Conservation (phyloP, 2,888 invertebrate species). For the Heliconius ethilla region DNA sequence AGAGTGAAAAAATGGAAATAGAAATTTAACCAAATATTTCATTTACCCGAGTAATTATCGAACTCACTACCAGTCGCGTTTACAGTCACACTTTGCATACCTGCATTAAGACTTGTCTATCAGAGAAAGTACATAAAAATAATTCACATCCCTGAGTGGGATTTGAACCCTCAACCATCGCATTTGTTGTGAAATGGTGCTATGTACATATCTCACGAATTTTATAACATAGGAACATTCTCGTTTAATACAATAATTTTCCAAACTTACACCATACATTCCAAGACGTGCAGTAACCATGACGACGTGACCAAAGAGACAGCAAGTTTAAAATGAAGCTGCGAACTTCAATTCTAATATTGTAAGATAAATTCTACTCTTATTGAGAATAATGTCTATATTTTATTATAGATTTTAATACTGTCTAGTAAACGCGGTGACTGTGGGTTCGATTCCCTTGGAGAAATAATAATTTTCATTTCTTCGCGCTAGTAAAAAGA, state of each 20-base stretch:
- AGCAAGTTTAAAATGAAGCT: conserved; percentile 48
- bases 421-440: neutral
- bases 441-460: neutral
- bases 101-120: no score
- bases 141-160: no score
- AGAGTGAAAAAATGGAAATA: no score
- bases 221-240: neutral
- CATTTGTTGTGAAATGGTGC: no score
- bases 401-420: conserved; percentile 2
- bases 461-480: neutral
- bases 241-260: neutral
- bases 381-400: neutral
- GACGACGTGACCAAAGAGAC: conserved; percentile 43
- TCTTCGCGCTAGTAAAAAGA: neutral
- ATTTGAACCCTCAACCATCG: no score
- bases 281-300: conserved; percentile 49
- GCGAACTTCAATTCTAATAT: conserved; percentile 32
- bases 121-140: no score
- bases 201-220: neutral
- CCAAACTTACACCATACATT: conserved; percentile 23
- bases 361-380: conserved; percentile 24
- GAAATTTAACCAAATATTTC: no score
- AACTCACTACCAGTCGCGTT: no score
- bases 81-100: no score
- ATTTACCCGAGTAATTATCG: no score